Percentiles rank a stretch among this genome's conserved stretches.
Evolutionary conservation across 2,888 invertebrate genomes (phyloP).

Genomic region (Cinara cedri): DNA sequence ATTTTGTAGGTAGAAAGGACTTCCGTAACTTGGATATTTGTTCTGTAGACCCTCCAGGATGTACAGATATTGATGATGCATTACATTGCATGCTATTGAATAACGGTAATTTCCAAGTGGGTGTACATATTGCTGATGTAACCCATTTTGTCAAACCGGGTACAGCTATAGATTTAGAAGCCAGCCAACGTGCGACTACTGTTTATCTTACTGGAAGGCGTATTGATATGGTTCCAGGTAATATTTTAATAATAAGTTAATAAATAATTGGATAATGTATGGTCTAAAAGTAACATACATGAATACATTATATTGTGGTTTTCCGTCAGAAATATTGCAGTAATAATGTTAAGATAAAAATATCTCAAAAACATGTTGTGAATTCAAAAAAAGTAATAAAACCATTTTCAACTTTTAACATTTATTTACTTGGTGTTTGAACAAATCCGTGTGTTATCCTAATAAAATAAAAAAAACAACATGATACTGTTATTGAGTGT

Average conservation of each 20-base stretch:
- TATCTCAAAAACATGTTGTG: too few species aligned
- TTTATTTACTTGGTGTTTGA: too few species aligned
- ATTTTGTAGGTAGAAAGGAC: conserved; percentile 79
- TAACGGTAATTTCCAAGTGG: conserved; percentile 76
- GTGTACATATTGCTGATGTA: conserved; percentile 99
- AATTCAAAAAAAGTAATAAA: too few species aligned
- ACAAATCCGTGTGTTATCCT: too few species aligned
- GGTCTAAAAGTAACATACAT: neutral
- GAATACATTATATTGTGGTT: too few species aligned
- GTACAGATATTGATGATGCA: conserved; percentile 99
- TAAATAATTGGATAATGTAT: neutral
- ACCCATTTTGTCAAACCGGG: conserved; percentile 94
- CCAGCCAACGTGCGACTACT: conserved; percentile 91
- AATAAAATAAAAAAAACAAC: too few species aligned
- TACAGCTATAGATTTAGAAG: conserved; percentile 90
- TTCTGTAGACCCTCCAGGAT: conserved; percentile 97
- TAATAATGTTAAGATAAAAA: too few species aligned
- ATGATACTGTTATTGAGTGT: too few species aligned
- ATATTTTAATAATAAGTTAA: conserved; percentile 45
- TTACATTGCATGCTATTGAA: conserved; percentile 82
- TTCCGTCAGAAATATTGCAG: too few species aligned
- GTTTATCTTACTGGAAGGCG: conserved; percentile 94
- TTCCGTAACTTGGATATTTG: conserved; percentile 85
- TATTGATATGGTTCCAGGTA: conserved; percentile 82
- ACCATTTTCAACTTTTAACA: too few species aligned